Evolutionary conservation across 2,113 vertebrate genomes (phyloP), one percentile per base, ranked within the genome.

Genomic region (Nycticebus coucang): DNA sequence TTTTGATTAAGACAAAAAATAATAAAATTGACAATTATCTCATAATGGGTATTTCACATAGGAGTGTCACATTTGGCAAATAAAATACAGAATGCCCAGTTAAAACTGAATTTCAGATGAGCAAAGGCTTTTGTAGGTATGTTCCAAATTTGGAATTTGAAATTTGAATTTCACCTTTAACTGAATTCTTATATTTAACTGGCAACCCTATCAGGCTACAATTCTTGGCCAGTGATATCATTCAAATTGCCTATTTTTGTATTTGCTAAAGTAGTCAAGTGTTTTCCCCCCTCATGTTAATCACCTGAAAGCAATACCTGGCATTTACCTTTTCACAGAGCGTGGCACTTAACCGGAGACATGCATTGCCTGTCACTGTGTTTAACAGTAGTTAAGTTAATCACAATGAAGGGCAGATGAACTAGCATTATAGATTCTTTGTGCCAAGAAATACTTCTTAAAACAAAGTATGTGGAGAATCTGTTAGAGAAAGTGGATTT

Each of bases 351-450:
- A 93, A 75, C 78, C 93, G 71, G 41, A 96, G 93, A 91, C 96
- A 95, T 97, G 88, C n/a, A 41, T 81, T 82, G 11, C 28, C 24
- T 62, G 7, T 66, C 22, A 0, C 0, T 93, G 22, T 95, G 41
- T 97, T 69, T 74, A 89, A 55, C 66, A 95, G 50, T 26, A 84
- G 41, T n/a, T 28, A 71, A 10, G 41, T 87, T 91, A 68, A 64
- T 84, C 97, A 68, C 92, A 28, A 79, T 95, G 64, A 86, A 95
- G 84, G 59, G 45, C 92, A 74, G 95, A 94, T 45, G n/a, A 68
- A 2, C 87, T 96, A 90, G 14, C 5, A 7, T 87, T 94, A 5
- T 75, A 94, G 19, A 62, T 66, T 91, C 33, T 96, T 92, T 95
- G 22, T 96, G 60, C 13, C 92, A 69, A 93, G 12, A 64, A 95